phyloP scores from a whole-genome alignment of 35 echinoderm and acorn worm genomes.

The Acanthaster planci region DNA sequence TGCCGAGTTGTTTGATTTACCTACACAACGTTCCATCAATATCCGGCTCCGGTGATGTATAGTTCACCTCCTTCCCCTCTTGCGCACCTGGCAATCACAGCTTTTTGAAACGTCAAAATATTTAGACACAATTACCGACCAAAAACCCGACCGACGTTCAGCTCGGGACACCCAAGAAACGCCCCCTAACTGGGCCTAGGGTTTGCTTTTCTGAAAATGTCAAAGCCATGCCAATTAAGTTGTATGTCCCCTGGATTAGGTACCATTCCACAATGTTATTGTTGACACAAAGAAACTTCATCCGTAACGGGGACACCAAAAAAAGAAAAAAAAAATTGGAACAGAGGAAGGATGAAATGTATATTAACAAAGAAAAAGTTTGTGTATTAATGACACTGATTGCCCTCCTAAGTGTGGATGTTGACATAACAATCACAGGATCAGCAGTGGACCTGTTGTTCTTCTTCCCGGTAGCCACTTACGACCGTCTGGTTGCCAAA shows the following conservation, averaged over 20 bases:
- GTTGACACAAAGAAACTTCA: slow-evolving; percentile 3
- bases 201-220: background rate
- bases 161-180: background rate
- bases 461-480: slow-evolving; percentile 12
- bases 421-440: slow-evolving; percentile 10
- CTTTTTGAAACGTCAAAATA: slow-evolving; percentile 6
- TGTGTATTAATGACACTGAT: background rate
- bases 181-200: background rate
- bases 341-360: no score
- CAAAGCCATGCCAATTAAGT: slow-evolving; percentile 16
- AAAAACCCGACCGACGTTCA: background rate
- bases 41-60: no score
- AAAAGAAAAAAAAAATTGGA: background rate
- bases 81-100: background rate
- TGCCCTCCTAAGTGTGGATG: background rate
- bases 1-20: no score
- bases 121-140: slow-evolving; percentile 14
- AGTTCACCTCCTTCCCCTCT: no score
- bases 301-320: no score
- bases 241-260: background rate
- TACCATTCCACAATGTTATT: slow-evolving; percentile 2
- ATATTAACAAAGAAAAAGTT: no score
- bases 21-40: no score
- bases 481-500: background rate
- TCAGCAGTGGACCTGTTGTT: background rate